Percentiles rank a stretch among this genome's conserved stretches.
phyloP scores from a whole-genome alignment of 2,797 vertebrate species.

The Lophius americanus region DNA sequence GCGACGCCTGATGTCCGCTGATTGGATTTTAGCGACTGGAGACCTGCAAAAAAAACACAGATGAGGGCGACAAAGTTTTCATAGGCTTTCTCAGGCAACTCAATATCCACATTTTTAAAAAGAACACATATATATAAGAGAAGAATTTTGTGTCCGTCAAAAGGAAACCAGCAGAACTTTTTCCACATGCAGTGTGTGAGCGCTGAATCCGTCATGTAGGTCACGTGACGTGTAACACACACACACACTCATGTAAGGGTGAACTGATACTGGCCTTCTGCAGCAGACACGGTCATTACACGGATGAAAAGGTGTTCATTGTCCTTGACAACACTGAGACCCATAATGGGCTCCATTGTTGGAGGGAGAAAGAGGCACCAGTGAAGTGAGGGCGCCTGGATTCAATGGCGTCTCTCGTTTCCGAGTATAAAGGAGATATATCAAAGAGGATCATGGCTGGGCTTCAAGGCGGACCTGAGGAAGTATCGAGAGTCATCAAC shows the following conservation, averaged over 20 bases:
- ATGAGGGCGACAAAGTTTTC: neutral
- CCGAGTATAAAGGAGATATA: slow-evolving; percentile 54
- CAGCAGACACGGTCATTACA: slow-evolving; percentile 17
- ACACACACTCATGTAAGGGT: neutral
- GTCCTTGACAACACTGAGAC: slow-evolving; percentile 40
- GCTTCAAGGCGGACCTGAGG: neutral
- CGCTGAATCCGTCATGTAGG: neutral
- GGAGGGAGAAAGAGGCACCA: slow-evolving; percentile 50
- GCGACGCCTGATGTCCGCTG: neutral
- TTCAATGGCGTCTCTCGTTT: slow-evolving; percentile 57
- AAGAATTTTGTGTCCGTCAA: no score
- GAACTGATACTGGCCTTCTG: slow-evolving; percentile 5
- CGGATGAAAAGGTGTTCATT: slow-evolving; percentile 34
- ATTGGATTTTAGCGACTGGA: neutral
- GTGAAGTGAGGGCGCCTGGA: slow-evolving; percentile 11
- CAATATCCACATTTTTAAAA: neutral
- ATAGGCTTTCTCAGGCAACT: neutral
- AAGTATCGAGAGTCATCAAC: slow-evolving; percentile 3
- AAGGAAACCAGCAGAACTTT: neutral
- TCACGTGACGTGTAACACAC: neutral
- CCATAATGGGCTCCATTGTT: slow-evolving; percentile 44
- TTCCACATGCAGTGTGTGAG: neutral
- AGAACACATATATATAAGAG: no score
- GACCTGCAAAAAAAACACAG: neutral
- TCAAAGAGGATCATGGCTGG: slow-evolving; percentile 48